These are phyloP conservation scores for Dysmachus trigonus DNA, from an alignment of 2,888 invertebrate genomes.

Conservation along the genomic window DNA sequence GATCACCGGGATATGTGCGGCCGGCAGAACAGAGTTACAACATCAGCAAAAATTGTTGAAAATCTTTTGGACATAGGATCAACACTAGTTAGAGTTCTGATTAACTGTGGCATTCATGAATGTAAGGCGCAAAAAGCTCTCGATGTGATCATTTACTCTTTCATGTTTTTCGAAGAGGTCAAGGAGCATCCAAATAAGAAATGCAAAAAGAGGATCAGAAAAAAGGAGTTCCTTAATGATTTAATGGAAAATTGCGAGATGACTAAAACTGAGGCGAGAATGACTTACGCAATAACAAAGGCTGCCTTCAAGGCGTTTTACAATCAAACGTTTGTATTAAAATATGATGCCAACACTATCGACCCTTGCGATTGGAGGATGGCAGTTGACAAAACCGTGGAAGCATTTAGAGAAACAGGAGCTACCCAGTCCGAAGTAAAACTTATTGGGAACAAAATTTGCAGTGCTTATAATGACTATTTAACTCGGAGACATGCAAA, in stretches of 20 bases:
- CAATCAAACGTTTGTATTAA: background rate
- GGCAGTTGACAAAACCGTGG: background rate
- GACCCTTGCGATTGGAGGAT: background rate
- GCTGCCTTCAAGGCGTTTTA: slow-evolving; percentile 3
- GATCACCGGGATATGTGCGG: background rate
- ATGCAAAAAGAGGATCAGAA: background rate
- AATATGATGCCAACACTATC: background rate
- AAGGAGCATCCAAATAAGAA: background rate
- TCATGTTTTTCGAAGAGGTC: background rate
- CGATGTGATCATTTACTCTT: slow-evolving; percentile 9
- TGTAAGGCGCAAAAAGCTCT: background rate
- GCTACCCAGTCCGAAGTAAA: background rate
- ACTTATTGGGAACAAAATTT: background rate
- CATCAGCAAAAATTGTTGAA: background rate
- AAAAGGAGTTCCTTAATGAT: background rate
- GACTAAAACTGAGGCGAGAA: background rate
- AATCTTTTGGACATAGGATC: background rate
- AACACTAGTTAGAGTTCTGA: background rate
- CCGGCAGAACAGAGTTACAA: background rate
- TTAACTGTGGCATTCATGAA: background rate
- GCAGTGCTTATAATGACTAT: background rate
- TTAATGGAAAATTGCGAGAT: background rate
- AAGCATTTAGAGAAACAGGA: background rate
- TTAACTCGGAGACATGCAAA: background rate
- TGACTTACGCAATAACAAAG: slow-evolving; percentile 10